Evolutionary conservation across 2,888 invertebrate species (phyloP).

Genomic region (Dicyrtomina minuta): DNA sequence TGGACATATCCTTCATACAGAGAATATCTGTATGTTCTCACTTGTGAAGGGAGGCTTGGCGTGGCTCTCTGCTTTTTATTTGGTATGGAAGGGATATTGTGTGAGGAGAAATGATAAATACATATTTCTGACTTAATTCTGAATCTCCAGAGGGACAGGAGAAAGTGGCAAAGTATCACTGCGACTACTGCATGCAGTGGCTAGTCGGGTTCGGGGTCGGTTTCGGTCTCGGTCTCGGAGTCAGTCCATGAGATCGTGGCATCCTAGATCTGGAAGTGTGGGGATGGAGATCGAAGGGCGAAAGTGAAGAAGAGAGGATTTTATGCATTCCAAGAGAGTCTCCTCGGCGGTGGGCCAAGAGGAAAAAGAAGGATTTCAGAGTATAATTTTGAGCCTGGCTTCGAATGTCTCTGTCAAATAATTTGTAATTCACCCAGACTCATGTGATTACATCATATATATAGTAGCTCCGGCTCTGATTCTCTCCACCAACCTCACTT

Average conservation of each 20-base stretch:
- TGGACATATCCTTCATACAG: too few species aligned
- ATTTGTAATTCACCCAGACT: conserved; percentile 50
- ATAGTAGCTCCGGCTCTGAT: conserved; percentile 18
- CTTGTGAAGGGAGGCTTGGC: too few species aligned
- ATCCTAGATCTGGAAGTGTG: too few species aligned
- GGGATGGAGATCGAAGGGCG: not conserved
- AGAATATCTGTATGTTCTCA: too few species aligned
- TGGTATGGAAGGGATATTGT: too few species aligned
- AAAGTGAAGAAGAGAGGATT: conserved; percentile 27
- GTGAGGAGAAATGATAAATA: too few species aligned
- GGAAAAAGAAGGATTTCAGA: conserved; percentile 18
- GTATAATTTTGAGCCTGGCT: conserved; percentile 34
- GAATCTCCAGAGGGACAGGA: too few species aligned
- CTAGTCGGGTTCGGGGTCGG: not conserved
- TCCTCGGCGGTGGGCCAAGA: not conserved
- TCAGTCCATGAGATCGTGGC: too few species aligned
- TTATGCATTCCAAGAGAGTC: conserved; percentile 37
- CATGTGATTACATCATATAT: conserved; percentile 39
- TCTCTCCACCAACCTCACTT: not conserved
- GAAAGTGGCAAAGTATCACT: not conserved
- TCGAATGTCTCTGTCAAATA: conserved; percentile 46
- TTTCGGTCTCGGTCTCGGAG: too few species aligned
- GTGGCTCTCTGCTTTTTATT: too few species aligned
- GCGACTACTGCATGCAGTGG: not conserved
- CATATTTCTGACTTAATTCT: too few species aligned